These are phyloP conservation scores for Grus americana DNA, from an alignment of 2,113 vertebrate genomes.

Conservation along the genomic window DNA sequence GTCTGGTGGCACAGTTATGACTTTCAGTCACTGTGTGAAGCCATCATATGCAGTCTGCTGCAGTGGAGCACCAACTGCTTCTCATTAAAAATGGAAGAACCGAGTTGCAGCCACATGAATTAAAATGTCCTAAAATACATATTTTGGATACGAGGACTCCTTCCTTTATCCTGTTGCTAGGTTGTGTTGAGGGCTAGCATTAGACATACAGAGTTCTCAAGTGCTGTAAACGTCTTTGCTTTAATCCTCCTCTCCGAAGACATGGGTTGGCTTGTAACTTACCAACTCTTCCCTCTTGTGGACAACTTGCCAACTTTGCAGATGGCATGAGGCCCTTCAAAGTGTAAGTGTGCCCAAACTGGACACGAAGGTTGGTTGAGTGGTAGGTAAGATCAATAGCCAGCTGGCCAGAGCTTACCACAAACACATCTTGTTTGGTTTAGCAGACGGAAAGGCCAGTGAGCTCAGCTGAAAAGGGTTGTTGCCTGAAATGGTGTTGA, in stretches of 20 bases:
- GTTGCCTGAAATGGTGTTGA: not conserved
- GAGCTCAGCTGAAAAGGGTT: not conserved
- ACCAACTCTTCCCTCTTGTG: not conserved
- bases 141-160: not conserved
- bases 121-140: not conserved
- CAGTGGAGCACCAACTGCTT: not conserved
- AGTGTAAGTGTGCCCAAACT: not conserved
- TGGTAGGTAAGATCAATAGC: not conserved
- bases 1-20: not conserved
- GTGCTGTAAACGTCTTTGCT: not conserved
- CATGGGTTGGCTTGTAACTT: not conserved
- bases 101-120: not conserved
- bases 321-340: not conserved
- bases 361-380: not conserved
- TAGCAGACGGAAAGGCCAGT: not conserved
- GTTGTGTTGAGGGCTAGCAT: not conserved
- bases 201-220: not conserved
- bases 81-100: not conserved
- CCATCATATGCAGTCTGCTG: not conserved
- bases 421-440: not conserved
- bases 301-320: not conserved
- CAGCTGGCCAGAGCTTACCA: not conserved
- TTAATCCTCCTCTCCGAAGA: not conserved
- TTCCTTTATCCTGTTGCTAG: not conserved
- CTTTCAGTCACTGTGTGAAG: not conserved